phyloP scores from a whole-genome alignment of 2,797 vertebrate genomes.

The Sarcoramphus papa region DNA sequence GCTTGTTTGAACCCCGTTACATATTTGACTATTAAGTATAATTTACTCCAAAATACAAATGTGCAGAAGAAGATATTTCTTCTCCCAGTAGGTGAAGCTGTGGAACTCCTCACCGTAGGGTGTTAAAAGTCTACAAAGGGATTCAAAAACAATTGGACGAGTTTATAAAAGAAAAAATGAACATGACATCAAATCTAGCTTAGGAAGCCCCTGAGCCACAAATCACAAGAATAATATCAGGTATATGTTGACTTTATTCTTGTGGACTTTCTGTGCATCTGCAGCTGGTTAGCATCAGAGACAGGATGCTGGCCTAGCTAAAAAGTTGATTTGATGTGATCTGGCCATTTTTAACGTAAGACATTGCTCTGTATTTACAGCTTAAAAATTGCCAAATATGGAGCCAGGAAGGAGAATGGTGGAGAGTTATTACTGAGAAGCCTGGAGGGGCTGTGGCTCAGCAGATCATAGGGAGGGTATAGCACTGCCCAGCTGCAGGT shows the following conservation, averaged over 20 bases:
- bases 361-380: background rate
- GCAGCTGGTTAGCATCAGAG: background rate
- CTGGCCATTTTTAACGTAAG: background rate
- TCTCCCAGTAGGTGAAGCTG: background rate
- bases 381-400: background rate
- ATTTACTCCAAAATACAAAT: background rate
- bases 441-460: background rate
- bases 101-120: background rate
- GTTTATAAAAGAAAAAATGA: background rate
- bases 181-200: background rate
- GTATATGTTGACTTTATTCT: background rate
- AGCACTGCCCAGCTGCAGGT: background rate
- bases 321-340: background rate
- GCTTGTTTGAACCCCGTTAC: background rate
- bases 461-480: background rate
- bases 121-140: background rate
- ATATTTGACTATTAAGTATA: background rate
- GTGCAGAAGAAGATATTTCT: background rate
- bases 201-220: background rate
- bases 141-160: background rate
- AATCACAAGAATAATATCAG: background rate
- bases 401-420: rapidly evolving
- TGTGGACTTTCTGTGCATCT: background rate
- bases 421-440: background rate
- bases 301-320: background rate